phyloP scores from a whole-genome alignment of 2,797 vertebrate species.

The Sebastes cheni region DNA sequence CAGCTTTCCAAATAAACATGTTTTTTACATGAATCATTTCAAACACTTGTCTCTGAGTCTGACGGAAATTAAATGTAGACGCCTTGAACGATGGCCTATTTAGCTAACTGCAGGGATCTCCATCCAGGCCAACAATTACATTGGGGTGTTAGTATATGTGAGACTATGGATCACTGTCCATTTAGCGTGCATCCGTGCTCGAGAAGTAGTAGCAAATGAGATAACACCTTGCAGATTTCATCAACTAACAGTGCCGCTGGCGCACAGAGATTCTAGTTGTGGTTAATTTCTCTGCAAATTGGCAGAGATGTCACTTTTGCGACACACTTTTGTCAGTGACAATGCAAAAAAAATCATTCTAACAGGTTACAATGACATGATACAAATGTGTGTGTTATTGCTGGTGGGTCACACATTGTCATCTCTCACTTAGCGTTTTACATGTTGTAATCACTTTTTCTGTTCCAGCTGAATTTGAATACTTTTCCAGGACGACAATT shows the following conservation, averaged over 20 bases:
- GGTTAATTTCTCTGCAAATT: background rate
- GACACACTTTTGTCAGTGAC: background rate
- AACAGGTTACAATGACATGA: background rate
- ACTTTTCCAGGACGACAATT: background rate
- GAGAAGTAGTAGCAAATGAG: background rate
- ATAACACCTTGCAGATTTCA: background rate
- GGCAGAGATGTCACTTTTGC: background rate
- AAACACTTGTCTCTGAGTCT: background rate
- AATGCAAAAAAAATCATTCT: background rate
- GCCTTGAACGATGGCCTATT: accelerated
- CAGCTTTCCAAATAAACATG: background rate
- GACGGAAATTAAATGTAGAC: background rate
- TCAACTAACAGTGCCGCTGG: background rate
- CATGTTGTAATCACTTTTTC: background rate
- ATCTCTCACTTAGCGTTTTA: background rate
- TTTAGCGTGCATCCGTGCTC: background rate
- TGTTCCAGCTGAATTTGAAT: background rate
- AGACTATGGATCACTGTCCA: background rate
- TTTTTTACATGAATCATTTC: background rate
- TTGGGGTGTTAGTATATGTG: background rate
- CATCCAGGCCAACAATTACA: background rate
- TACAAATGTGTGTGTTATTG: background rate
- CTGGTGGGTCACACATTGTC: background rate
- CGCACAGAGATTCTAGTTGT: background rate
- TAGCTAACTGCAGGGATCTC: background rate